Base-by-base conservation (phyloP, 2,113 vertebrate species). In the Pleuronectes platessa region DNA sequence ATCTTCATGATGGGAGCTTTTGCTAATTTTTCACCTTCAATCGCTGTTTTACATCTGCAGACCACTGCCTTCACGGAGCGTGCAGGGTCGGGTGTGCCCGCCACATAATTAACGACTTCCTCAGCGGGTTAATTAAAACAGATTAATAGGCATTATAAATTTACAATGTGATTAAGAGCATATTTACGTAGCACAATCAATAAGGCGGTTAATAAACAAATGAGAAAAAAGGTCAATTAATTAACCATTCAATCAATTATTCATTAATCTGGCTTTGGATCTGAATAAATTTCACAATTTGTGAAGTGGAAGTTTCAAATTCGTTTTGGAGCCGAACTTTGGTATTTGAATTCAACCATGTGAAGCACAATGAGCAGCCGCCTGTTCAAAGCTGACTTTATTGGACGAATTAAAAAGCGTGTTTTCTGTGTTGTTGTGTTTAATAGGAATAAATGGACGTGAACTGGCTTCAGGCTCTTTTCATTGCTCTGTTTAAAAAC, bases 121-220 rank as follows among this genome's bases (percentile, higher is more conserved):
- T 75, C 45, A 3, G n/a, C 65, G 31, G 70, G 47, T 61, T 81
- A 76, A 84, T 87, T 79, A 74, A 26, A 74, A 72, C 42, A 31
- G 31, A 31, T 31, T 31, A 31, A 31, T 31, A 31, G 13, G 18
- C 5, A 20, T 18, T 18, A 45, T 31, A 51, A 79, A 69, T 71
- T 5, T 18, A 15, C 61, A 55, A 11, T 47, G 53, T 65, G 61
- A 76, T 66, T 35, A 74, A 59, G 40, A 60, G 37, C 24, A 60
- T 71, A 71, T 84, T 84, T 66, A 74, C 55, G 65, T 31, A 65
- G 40, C 47, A 61, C 21, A 68, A 72, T 64, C 71, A 76, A 73
- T 76, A 79, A 83, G 69, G 62, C 66, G 80, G 59, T 54, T 74
- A 49, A 72, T 81, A 76, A 68, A 62, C 60, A 72, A 72, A 83